Percentiles rank a stretch among this genome's conserved stretches.
Conservation (phyloP, 2,113 vertebrate species). For the Aix galericulata region DNA sequence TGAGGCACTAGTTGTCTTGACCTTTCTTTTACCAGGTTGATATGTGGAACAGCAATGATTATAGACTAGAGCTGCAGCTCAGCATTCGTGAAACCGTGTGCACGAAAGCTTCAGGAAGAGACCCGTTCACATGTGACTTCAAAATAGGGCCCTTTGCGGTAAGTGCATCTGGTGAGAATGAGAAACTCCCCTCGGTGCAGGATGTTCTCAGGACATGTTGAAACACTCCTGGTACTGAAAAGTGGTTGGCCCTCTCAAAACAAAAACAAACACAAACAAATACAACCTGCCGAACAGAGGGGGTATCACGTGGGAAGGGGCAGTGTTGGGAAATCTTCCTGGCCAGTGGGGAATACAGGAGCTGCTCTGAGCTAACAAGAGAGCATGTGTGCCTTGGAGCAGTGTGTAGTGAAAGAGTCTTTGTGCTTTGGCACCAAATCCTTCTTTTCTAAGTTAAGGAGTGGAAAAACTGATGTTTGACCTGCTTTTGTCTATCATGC, state of each 20-base stretch:
- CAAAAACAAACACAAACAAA: not conserved
- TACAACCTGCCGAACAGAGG: not conserved
- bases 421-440: not conserved
- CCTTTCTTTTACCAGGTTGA: slow-evolving; percentile 40
- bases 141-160: slow-evolving; percentile 45
- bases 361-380: not conserved
- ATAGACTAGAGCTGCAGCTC: slow-evolving; percentile 61
- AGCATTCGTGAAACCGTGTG: slow-evolving; percentile 66
- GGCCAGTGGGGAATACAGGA: not conserved
- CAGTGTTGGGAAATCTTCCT: not conserved
- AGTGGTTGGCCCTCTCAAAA: not conserved
- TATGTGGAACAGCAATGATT: not conserved
- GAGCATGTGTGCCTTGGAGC: not conserved
- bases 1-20: not conserved
- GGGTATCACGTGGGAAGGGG: not conserved
- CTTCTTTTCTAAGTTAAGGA: not conserved
- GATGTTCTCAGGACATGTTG: not conserved
- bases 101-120: slow-evolving; percentile 1
- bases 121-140: slow-evolving; percentile 55
- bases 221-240: not conserved
- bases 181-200: rapidly evolving
- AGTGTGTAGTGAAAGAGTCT: rapidly evolving
- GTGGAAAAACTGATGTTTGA: not conserved
- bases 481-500: not conserved
- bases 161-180: not conserved